A percentile compares a stretch with the other conserved stretches of the same genome.
These are phyloP conservation scores for Nemotelus nigrinus DNA, from an alignment of 2,888 invertebrate species.

Conservation along the genomic window DNA sequence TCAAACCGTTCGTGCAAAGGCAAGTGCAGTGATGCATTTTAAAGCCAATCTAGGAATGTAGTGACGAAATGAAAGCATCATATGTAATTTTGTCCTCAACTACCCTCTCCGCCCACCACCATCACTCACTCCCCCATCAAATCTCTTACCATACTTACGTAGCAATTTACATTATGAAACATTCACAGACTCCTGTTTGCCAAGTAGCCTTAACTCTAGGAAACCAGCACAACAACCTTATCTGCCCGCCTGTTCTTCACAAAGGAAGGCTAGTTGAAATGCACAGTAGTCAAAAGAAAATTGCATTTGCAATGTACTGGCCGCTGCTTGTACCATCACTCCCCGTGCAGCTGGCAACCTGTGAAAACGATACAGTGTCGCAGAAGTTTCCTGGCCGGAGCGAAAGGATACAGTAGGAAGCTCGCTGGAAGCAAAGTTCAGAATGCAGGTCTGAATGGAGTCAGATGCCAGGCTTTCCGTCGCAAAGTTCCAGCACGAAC, in stretches of 20 bases:
- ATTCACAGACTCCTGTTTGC: background rate
- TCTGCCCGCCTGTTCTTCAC: background rate
- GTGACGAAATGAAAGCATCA: background rate
- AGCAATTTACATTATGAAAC: constrained; percentile 18
- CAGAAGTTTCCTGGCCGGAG: background rate
- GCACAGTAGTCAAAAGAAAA: constrained; percentile 10
- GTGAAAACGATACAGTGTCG: constrained; percentile 3
- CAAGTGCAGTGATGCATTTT: background rate
- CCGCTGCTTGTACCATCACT: background rate
- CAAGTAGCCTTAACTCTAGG: background rate
- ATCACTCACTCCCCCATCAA: background rate
- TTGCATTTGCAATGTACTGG: background rate
- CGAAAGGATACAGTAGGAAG: background rate
- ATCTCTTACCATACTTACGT: background rate
- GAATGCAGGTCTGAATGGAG: background rate
- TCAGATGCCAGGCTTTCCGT: background rate
- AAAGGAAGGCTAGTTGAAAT: constrained; percentile 9
- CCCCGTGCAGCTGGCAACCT: background rate
- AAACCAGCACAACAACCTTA: background rate
- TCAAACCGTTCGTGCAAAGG: background rate
- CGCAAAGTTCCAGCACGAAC: background rate
- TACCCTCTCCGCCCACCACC: background rate
- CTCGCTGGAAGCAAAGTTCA: background rate
- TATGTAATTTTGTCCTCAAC: background rate
- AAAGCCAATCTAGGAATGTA: background rate